Conservation (phyloP, 2,113 vertebrate genomes). For the Poeciliopsis prolifica region DNA sequence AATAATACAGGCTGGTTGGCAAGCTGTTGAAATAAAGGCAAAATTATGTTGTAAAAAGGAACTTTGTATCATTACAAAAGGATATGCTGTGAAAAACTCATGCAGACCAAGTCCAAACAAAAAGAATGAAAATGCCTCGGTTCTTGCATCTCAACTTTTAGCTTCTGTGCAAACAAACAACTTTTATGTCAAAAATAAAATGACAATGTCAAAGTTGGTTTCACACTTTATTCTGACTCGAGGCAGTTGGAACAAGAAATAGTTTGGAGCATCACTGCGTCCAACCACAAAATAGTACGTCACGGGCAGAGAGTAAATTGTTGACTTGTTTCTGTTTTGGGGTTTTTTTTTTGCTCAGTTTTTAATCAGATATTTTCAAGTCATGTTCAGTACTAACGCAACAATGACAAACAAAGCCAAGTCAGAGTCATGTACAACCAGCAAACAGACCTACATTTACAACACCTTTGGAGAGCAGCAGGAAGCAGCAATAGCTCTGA, state of each 20-base stretch:
- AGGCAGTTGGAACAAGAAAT: neutral
- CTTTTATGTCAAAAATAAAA: neutral
- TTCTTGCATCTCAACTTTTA: neutral
- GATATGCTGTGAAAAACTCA: neutral
- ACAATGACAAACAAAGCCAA: neutral
- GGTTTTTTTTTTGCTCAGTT: neutral
- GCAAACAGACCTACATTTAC: conserved; percentile 7
- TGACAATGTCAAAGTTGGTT: neutral
- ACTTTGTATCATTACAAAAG: too few species aligned
- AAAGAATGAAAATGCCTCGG: too few species aligned
- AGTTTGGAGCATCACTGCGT: too few species aligned
- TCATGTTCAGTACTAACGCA: neutral
- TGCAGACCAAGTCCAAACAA: neutral
- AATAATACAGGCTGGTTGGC: too few species aligned
- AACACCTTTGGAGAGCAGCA: conserved; percentile 29
- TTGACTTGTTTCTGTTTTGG: neutral
- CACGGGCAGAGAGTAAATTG: neutral
- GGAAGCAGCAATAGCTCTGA: conserved; percentile 45
- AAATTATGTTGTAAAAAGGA: too few species aligned
- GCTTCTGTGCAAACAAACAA: neutral
- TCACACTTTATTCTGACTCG: neutral
- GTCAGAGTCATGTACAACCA: neutral
- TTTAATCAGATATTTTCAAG: neutral
- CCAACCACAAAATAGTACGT: neutral
- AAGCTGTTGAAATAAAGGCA: too few species aligned